Evolutionary conservation across 2,113 vertebrate species (phyloP).

Genomic region (Vanacampus margaritifer): DNA sequence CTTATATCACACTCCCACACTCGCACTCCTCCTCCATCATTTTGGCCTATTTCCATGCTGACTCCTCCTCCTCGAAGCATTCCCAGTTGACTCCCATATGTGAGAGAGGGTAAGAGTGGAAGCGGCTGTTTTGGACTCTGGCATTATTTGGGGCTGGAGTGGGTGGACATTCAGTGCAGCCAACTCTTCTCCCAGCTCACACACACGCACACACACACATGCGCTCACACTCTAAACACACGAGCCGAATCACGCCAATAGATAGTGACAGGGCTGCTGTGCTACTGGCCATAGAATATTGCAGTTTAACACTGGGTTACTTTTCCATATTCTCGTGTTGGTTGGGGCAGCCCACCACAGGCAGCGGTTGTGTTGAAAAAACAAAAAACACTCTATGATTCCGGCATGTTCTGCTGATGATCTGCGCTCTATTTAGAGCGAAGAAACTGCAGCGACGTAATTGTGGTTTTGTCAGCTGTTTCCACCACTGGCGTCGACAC

Average conservation of each 20-base stretch:
- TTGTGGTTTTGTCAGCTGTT: slow-evolving; percentile 72
- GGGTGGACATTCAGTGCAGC: slow-evolving; percentile 51
- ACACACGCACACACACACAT: slow-evolving; percentile 20
- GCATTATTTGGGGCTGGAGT: slow-evolving; percentile 60
- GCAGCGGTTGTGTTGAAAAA: slow-evolving; percentile 53
- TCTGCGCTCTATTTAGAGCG: slow-evolving; percentile 69
- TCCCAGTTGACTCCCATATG: slow-evolving; percentile 67
- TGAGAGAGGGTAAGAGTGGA: slow-evolving; percentile 62
- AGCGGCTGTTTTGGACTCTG: slow-evolving; percentile 56
- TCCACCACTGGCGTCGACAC: slow-evolving; percentile 63
- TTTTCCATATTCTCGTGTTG: slow-evolving; percentile 68
- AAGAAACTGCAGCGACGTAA: slow-evolving; percentile 66
- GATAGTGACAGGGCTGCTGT: slow-evolving; percentile 60
- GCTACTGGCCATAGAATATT: slow-evolving; percentile 61
- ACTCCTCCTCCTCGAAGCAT: slow-evolving; percentile 60
- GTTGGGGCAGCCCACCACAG: slow-evolving; percentile 54
- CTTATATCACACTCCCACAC: slow-evolving; percentile 36
- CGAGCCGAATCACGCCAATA: slow-evolving; percentile 63
- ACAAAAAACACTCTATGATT: slow-evolving; percentile 59
- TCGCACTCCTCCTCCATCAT: slow-evolving; percentile 55
- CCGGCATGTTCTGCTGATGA: slow-evolving; percentile 66
- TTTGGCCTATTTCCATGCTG: slow-evolving; percentile 67
- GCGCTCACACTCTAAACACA: too few species aligned
- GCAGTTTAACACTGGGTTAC: slow-evolving; percentile 67
- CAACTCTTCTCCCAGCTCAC: slow-evolving; percentile 19